phyloP scores from a whole-genome alignment of 1,140 invertebrate genomes.

The Harpegnathos saltator region DNA sequence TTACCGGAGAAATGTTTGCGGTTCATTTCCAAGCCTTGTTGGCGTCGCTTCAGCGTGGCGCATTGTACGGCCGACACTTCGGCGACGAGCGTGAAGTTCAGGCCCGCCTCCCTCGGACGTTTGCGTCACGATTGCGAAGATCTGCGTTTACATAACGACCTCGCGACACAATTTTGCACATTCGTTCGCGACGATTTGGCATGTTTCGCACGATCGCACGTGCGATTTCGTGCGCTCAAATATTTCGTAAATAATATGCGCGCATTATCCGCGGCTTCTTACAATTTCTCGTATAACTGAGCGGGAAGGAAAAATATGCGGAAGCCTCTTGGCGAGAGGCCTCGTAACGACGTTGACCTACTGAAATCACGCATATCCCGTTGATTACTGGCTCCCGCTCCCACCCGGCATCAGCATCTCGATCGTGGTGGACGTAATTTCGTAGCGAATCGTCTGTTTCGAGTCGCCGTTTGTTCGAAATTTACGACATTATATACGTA shows the following conservation, averaged over 20 bases:
- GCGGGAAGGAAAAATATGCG: not conserved
- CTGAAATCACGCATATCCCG: constrained; percentile 8
- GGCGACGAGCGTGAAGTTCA: not conserved
- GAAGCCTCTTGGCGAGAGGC: not conserved
- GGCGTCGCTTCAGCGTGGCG: not conserved
- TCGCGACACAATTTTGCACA: constrained; percentile 9
- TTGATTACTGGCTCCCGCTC: constrained; percentile 6
- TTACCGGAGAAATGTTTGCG: not conserved
- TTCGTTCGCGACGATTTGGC: not conserved
- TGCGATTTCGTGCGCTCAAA: constrained; percentile 14
- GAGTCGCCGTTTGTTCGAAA: not conserved
- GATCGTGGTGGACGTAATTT: constrained; percentile 14
- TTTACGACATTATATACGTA: not conserved
- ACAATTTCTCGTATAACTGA: constrained; percentile 8
- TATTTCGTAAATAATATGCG: constrained; percentile 20
- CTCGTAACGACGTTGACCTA: not conserved
- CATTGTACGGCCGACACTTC: not conserved
- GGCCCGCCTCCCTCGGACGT: not conserved
- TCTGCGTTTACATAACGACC: constrained; percentile 5
- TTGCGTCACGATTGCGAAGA: not conserved
- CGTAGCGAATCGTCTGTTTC: constrained; percentile 5
- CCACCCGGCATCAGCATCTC: constrained; percentile 9
- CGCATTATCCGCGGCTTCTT: not conserved
- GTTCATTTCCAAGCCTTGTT: not conserved
- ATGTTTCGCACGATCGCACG: constrained; percentile 8